Conservation (phyloP, 2,888 invertebrate species). For the Buathra laborator region DNA sequence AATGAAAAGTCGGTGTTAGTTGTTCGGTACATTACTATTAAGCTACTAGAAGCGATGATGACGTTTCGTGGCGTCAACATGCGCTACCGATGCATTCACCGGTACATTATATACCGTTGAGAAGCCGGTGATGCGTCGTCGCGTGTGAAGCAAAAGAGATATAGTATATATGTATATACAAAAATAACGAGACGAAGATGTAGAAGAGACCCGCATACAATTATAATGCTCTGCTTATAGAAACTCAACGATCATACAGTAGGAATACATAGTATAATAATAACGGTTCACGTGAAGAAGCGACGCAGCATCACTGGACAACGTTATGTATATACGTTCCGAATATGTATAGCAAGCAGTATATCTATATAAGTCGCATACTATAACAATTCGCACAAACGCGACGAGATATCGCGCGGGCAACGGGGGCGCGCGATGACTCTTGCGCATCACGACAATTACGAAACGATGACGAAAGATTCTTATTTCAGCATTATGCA, state of each 20-base stretch:
- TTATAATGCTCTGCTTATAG: slow-evolving; percentile 26
- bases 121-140: slow-evolving; percentile 23
- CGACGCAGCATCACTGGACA: slow-evolving; percentile 26
- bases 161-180: neutral
- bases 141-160: neutral
- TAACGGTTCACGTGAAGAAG: slow-evolving; percentile 60
- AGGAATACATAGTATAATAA: slow-evolving; percentile 17
- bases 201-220: slow-evolving; percentile 45
- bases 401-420: slow-evolving; percentile 22
- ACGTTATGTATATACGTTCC: neutral
- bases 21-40: slow-evolving; percentile 44
- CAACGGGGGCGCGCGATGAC: slow-evolving; percentile 53
- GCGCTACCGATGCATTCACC: slow-evolving; percentile 43
- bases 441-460: slow-evolving; percentile 63
- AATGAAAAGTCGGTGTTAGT: slow-evolving; percentile 64
- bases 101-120: slow-evolving; percentile 36
- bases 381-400: slow-evolving; percentile 32
- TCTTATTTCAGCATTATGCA: slow-evolving; percentile 54
- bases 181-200: slow-evolving; percentile 36
- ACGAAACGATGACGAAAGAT: slow-evolving; percentile 66
- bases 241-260: slow-evolving; percentile 18
- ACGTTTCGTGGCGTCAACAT: slow-evolving; percentile 61
- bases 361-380: neutral
- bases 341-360: neutral
- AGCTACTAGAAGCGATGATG: slow-evolving; percentile 63